Percentiles rank a stretch among this genome's conserved stretches.
Conservation (phyloP, 2,888 invertebrate genomes). For the Rhagonycha lutea region DNA sequence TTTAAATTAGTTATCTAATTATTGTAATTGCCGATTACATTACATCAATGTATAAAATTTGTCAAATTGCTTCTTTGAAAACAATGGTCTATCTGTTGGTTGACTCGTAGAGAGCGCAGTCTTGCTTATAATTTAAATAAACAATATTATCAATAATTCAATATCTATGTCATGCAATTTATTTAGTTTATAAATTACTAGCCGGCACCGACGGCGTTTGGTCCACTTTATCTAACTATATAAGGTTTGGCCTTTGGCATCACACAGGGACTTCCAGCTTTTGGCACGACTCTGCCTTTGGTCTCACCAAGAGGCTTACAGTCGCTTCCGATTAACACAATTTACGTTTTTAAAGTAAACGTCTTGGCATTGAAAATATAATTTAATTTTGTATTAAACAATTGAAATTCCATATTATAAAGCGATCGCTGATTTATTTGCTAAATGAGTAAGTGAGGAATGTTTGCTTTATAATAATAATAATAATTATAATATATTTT, state of each 20-base stretch:
- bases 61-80: neutral
- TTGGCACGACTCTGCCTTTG: neutral
- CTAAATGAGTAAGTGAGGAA: no score
- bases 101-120: neutral
- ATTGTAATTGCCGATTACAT: neutral
- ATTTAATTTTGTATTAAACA: no score
- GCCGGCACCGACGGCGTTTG: no score
- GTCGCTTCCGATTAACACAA: neutral
- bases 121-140: neutral
- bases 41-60: neutral
- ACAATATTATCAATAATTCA: neutral
- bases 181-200: neutral
- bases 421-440: no score
- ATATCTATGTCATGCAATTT: neutral
- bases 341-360: no score
- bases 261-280: neutral
- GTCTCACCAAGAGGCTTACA: neutral
- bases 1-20: neutral
- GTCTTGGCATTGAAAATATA: no score
- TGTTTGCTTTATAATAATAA: no score
- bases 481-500: no score
- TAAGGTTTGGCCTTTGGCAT: neutral
- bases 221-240: neutral
- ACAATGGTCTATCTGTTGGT: neutral
- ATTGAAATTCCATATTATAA: no score